Base-by-base conservation (phyloP, 2,797 vertebrate species). In the Oceanodroma leucorhoa region DNA sequence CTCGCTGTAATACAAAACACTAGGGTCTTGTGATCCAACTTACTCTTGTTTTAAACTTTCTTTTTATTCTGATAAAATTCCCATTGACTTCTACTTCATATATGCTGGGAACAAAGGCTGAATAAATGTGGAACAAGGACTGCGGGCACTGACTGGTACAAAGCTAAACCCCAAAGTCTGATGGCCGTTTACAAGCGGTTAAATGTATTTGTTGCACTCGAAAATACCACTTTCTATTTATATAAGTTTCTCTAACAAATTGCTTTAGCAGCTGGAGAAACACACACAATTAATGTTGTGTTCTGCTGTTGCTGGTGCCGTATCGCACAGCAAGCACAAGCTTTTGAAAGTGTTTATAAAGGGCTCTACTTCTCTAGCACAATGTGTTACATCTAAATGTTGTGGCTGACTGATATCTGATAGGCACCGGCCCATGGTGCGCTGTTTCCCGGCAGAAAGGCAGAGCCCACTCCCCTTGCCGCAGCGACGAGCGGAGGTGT, bases 381-480 rank as follows among this genome's bases (percentile, higher is more conserved):
- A 48, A 21, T 27, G 26, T 2, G 4, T 53, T 72, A 22, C 13
- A n/a, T 61, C 22, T 75, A 38, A 57, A 55, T 40, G 7, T 27
- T 6, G 1, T 18, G 67, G 8, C 53, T 77, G 78, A 36, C 34
- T 83, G 80, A 9, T 46, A 30, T 14, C 5, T 54, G 57, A 40
- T 24, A 34, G 83, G 40, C 81, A 43, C 5, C 0, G 6, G 6
- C 38, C 48, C 50, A 17, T 0, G 1, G n/a, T 24, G 20, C 0
- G 0, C 3, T 3, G 8, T 10, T 70, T 76, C 50, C 38, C 6
- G 29, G 10, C 36, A 55, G 70, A 30, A 60, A 65, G 50, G 73
- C 30, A 43, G 29, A 15, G 17, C 24, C 34, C 9, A 16, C 26
- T 61, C 4, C 50, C 21, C 51, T 50, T 0, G 0, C 16, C 4